phyloP scores from a whole-genome alignment of 2,888 invertebrate species.

The Agonopterix subpropinquella region DNA sequence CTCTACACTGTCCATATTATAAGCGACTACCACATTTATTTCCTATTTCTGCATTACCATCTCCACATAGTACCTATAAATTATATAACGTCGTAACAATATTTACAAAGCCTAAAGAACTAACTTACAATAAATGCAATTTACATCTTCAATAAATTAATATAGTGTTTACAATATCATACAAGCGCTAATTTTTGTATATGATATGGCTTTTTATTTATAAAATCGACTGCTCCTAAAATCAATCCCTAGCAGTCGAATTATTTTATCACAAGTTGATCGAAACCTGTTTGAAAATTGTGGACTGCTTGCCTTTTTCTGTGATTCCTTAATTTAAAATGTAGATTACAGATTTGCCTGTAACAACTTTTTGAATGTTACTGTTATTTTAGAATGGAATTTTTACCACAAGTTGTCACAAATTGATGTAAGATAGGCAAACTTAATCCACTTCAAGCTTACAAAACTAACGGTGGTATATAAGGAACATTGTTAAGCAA shows the following conservation, averaged over 20 bases:
- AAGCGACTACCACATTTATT: slow-evolving; percentile 65
- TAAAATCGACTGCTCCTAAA: slow-evolving; percentile 57
- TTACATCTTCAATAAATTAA: slow-evolving; percentile 72
- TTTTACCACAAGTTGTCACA: no score
- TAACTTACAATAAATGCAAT: slow-evolving; percentile 74
- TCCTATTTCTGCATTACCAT: slow-evolving; percentile 52
- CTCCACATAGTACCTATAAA: slow-evolving; percentile 68
- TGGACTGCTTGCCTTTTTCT: neutral
- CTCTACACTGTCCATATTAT: slow-evolving; percentile 53
- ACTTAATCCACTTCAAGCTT: neutral
- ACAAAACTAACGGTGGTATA: slow-evolving; percentile 17
- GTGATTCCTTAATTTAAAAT: neutral
- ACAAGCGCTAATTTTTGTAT: slow-evolving; percentile 70
- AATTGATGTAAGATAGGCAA: neutral
- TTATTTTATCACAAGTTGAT: slow-evolving; percentile 18
- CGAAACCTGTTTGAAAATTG: slow-evolving; percentile 3
- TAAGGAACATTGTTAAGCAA: slow-evolving; percentile 20
- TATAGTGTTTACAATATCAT: slow-evolving; percentile 69
- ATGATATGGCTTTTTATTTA: slow-evolving; percentile 68
- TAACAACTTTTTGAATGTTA: neutral
- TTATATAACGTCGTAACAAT: slow-evolving; percentile 76
- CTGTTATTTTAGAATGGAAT: no score
- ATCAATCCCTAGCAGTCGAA: slow-evolving; percentile 49
- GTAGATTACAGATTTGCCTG: neutral
- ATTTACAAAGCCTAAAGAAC: slow-evolving; percentile 73